Conservation (phyloP, 2,888 invertebrate species). For the Zaprionus bogoriensis region DNA sequence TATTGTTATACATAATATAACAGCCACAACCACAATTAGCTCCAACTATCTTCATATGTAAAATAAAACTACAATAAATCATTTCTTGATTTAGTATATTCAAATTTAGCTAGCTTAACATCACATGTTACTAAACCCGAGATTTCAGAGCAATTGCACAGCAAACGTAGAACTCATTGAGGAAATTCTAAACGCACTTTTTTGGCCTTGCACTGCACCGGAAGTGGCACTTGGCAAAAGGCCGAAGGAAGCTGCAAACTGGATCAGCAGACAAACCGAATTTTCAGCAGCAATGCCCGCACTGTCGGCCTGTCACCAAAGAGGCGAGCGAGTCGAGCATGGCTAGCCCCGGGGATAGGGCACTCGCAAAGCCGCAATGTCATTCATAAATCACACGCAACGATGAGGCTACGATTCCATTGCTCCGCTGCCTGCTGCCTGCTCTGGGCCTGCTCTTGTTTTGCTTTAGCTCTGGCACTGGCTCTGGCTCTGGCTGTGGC, state of each 20-base stretch:
- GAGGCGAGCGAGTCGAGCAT: not conserved
- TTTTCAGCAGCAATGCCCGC: too few species aligned
- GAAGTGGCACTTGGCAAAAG: too few species aligned
- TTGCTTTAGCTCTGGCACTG: slow-evolving; percentile 5
- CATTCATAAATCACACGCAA: slow-evolving; percentile 79
- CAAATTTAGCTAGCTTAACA: not conserved
- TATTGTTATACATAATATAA: too few species aligned
- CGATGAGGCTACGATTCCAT: slow-evolving; percentile 54
- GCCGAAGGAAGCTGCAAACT: too few species aligned
- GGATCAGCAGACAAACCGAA: too few species aligned
- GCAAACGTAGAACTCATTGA: not conserved
- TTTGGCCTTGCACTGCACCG: too few species aligned
- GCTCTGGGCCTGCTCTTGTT: slow-evolving; percentile 18
- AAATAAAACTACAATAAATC: too few species aligned
- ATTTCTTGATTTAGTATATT: not conserved
- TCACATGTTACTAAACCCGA: not conserved
- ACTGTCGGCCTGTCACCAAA: slow-evolving; percentile 3
- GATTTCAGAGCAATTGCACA: not conserved
- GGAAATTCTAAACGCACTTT: not conserved
- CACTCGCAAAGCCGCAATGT: slow-evolving; percentile 63
- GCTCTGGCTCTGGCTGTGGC: slow-evolving; percentile 3
- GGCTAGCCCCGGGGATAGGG: not conserved
- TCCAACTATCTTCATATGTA: too few species aligned
- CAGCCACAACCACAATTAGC: too few species aligned
- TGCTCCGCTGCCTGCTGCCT: not conserved